Evolutionary conservation across 1,140 invertebrate genomes (phyloP), one percentile per base, ranked within the genome.

Genomic region (Hormaphis cornu): DNA sequence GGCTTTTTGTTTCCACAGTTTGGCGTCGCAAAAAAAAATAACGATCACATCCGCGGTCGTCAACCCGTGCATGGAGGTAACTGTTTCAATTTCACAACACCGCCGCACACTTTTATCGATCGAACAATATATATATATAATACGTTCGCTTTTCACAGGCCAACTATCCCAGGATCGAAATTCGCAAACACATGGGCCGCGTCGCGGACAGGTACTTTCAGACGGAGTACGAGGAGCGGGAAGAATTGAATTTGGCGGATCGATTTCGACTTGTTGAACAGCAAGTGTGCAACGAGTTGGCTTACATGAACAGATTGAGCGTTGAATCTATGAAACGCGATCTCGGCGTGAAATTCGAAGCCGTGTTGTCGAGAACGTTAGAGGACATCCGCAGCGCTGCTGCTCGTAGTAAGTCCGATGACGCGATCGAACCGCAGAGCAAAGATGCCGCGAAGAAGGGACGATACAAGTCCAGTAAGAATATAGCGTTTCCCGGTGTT

Each of bases 241-340:
- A 4, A 24, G 6, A 8, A 0, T 35, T 50, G 10, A 16, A 48
- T 50, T 12, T 4, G 5, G 20, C 18, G 2, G 35, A 35, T 16
- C 48, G 16, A 66, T 3, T 50, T 9, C 44, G 35, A 35, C 7
- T 66, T 1, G 50, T 66, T 42, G 61, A 66, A 48, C 8, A 46
- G 12, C 61, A 66, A 35, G 33, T 50, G 28, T 26, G 26, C 4
- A 1, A 30, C 5, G 61, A 66, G 35, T 66, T 33, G 4, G 0
- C 42, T 16, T 66, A 66, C 14, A 16, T 66, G 24, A 66, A 66
- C 7, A 66, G 50, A 35, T 66, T 66, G 42, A 46, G 28, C 14
- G 30, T 35, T 33, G 4, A 50, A 18, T 16, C 28, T 66, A 50
- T 66, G 12, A 30, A 30, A 5, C 24, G 8, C 1, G 18, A 37